phyloP scores from a whole-genome alignment of 2,113 vertebrate genomes.

The Notarius quadriscutis region DNA sequence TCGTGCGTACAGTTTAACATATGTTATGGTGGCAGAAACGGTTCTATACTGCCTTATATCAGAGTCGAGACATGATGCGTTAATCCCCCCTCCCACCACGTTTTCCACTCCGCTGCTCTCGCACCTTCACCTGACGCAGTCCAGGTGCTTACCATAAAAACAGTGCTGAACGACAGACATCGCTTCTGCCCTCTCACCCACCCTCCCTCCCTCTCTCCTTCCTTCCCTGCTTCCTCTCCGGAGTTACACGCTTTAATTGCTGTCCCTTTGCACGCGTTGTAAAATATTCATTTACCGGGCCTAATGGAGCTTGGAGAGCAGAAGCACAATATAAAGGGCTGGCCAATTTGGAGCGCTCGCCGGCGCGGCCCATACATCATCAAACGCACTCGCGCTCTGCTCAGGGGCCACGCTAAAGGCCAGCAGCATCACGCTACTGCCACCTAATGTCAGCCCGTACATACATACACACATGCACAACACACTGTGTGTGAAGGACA shows the following conservation, averaged over 20 bases:
- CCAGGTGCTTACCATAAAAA: slow-evolving; percentile 44
- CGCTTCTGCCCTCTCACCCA: slow-evolving; percentile 8
- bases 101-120: slow-evolving; percentile 10
- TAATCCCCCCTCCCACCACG: not conserved
- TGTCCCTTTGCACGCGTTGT: slow-evolving; percentile 61
- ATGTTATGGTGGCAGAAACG: slow-evolving; percentile 8
- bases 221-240: slow-evolving; percentile 34
- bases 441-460: slow-evolving; percentile 79
- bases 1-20: slow-evolving; percentile 19
- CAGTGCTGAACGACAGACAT: slow-evolving; percentile 17
- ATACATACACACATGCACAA: slow-evolving; percentile 1
- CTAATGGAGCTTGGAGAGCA: slow-evolving; percentile 63
- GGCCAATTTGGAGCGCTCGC: slow-evolving; percentile 58
- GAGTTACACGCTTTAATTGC: slow-evolving; percentile 62
- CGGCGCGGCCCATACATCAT: slow-evolving; percentile 56
- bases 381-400: slow-evolving; percentile 42
- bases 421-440: slow-evolving; percentile 85
- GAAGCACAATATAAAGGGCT: slow-evolving; percentile 58
- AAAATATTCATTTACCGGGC: slow-evolving; percentile 64
- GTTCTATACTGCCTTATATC: not conserved
- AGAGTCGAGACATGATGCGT: slow-evolving; percentile 2
- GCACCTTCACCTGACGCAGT: slow-evolving; percentile 25
- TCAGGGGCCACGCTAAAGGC: slow-evolving; percentile 56
- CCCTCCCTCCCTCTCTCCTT: not conserved
- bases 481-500: not conserved